Evolutionary conservation across 1,140 invertebrate genomes (phyloP), one percentile per base, ranked within the genome.

Genomic region (Diploscapter pachys): DNA sequence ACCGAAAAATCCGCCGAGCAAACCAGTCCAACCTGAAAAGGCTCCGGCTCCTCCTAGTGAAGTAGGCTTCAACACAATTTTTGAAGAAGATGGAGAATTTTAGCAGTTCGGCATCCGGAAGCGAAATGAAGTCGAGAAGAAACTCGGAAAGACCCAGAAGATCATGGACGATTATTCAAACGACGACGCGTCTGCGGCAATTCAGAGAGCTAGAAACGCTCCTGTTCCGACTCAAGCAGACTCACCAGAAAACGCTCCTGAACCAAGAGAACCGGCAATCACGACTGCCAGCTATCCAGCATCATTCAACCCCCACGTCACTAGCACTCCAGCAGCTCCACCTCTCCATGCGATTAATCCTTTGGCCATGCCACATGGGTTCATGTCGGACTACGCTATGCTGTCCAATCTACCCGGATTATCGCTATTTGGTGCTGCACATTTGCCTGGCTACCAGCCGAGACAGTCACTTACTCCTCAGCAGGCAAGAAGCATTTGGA

Each of bases 111-210:
- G 56, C 6, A 50, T 52, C 11, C 53, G 56, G 66, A 68, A 68
- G 66, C 53, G 9, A 6, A 51, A 50, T 6, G 66, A 68, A 55
- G 48, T 48, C 6, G 66, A 68, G 66, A 68, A 54, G 66, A 68
- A 48, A 48, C 51, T 68, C 52, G 66, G 11, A 11, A 68, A 68
- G 66, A 68, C 66, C 5, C 66, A 68, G 66, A 68, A 53, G 51
- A n/a, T 68, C 52, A 68, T 68, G 66, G 66, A 68, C 52, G 56
- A 68, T 55, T 68, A 55, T 54, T 31, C 31, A 31, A 31, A 31
- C 31, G 66, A 68, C 51, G 66, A 55, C 52, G 66, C 48, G 6
- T n/a, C 5, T 52, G 66, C 53, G 66, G 52, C 49, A 55, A 68
- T 9, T 51, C 53, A 55, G 51, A 5, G 63, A 64, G 13, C 51